Base-by-base conservation (phyloP, 2,797 vertebrate genomes). In the Rhinella marina region DNA sequence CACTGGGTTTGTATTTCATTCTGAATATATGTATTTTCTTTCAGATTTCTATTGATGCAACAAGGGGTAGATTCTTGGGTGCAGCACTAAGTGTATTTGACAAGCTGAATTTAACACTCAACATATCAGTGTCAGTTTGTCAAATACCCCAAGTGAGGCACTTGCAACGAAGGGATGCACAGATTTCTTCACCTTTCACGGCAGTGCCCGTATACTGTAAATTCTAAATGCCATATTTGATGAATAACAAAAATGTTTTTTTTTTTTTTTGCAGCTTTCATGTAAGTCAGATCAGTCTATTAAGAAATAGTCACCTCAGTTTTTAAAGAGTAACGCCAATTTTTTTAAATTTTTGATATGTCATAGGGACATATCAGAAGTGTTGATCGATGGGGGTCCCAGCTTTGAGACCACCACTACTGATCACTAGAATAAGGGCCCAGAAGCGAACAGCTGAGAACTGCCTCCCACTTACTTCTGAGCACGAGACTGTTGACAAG, bases 61-160 rank as follows among this genome's bases (percentile, higher is more conserved):
- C 25, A 70, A 68, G 66, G 66, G 8, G 16, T 50, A 70, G 14
- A 21, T 50, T 61, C 8, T 84, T 93, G 93, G 90, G 93, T 95
- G 95, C 88, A 81, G 93, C 97, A 92, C 98, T 99, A 96, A 94
- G 98, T 98, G 98, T 99, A 98, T 99, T 99, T 99, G 98, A 97
- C 96, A 97, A 98, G 97, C 98, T 99, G 98, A 98, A 96, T 96
- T 94, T 83, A 96, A 98, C 98, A 99, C 98, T 99, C 96, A 93
- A 87, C 96, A 91, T 96, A 90, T 93, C 93, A 95, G 98, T 99
- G 98, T 99, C 98, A 99, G 98, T 99, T 99, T 99, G 98, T 99
- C 98, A 99, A 99, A 99, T 99, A 99, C 98, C 97, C 98, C 96
- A 99, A 99, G 98, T 97, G 98, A 96, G 96, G 96, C 94, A 97